A percentile compares a stretch with the other conserved stretches of the same genome.
Conservation (phyloP, 2,797 vertebrate genomes). For the Astyanax mexicanus region DNA sequence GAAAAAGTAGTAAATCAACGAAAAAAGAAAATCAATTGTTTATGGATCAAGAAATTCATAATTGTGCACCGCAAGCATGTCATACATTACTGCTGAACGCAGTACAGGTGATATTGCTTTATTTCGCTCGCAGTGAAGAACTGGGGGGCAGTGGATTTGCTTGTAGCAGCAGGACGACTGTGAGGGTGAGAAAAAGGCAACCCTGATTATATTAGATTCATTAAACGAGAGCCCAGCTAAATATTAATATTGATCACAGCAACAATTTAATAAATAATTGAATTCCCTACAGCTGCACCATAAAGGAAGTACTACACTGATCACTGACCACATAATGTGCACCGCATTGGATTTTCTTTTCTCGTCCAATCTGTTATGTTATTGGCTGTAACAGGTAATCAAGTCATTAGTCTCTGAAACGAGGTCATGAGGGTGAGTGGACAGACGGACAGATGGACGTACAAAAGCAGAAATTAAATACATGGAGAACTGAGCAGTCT, state of each 20-base stretch:
- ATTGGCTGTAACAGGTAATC: neutral
- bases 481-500: too few relatives aligned
- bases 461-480: too few relatives aligned
- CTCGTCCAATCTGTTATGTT: neutral
- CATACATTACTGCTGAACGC: slow-evolving; percentile 23
- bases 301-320: neutral
- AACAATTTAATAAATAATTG: neutral
- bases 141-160: neutral
- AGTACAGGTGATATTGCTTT: slow-evolving; percentile 51
- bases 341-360: neutral
- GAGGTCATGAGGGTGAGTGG: neutral
- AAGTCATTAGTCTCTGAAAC: neutral
- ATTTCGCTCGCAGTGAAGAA: slow-evolving; percentile 26
- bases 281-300: neutral
- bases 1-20: slow-evolving; percentile 62
- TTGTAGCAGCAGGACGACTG: neutral
- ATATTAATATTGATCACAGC: neutral
- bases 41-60: slow-evolving; percentile 62
- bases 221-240: neutral
- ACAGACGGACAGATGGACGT: neutral
- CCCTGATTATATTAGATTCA: too few relatives aligned
- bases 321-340: neutral
- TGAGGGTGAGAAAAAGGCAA: neutral
- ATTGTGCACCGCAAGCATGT: slow-evolving; percentile 58
- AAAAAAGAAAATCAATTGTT: slow-evolving; percentile 60